Evolutionary conservation across 2,888 invertebrate genomes (phyloP).

Genomic region (Synergus gifuensis): DNA sequence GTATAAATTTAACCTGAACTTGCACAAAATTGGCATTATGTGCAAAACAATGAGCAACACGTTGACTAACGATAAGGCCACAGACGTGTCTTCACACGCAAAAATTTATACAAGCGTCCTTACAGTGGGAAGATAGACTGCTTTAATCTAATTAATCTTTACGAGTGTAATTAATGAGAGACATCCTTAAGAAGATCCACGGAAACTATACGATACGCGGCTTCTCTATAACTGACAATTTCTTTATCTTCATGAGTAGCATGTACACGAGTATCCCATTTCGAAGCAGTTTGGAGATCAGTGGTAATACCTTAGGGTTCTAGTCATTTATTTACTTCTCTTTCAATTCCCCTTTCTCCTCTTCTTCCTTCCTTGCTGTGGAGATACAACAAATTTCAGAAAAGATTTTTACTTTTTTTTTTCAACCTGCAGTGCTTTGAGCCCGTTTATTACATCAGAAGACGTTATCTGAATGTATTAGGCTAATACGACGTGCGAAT

Average conservation of each 20-base stretch:
- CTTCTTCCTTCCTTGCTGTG: background rate
- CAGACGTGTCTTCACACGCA: background rate
- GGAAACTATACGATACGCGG: conserved; percentile 48
- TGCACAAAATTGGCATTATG: background rate
- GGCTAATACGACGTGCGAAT: background rate
- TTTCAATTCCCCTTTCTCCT: background rate
- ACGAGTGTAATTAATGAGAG: conserved; percentile 71
- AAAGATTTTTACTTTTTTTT: background rate
- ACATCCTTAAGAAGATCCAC: conserved; percentile 50
- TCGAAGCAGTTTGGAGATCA: conserved; percentile 68
- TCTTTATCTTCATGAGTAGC: conserved; percentile 74
- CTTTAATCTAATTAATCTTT: conserved; percentile 75
- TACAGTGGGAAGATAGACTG: conserved; percentile 36
- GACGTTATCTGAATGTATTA: conserved; percentile 19
- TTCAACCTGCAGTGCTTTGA: background rate
- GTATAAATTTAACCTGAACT: background rate
- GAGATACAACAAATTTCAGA: background rate
- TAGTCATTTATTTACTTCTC: background rate
- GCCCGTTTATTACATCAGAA: background rate
- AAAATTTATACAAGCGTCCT: background rate
- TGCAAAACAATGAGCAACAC: conserved; percentile 1
- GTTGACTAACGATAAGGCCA: background rate
- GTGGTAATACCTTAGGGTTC: background rate
- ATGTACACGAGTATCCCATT: conserved; percentile 75
- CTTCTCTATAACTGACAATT: conserved; percentile 39